Evolutionary conservation across 2,113 vertebrate species (phyloP).

Genomic region (Varanus salvator): DNA sequence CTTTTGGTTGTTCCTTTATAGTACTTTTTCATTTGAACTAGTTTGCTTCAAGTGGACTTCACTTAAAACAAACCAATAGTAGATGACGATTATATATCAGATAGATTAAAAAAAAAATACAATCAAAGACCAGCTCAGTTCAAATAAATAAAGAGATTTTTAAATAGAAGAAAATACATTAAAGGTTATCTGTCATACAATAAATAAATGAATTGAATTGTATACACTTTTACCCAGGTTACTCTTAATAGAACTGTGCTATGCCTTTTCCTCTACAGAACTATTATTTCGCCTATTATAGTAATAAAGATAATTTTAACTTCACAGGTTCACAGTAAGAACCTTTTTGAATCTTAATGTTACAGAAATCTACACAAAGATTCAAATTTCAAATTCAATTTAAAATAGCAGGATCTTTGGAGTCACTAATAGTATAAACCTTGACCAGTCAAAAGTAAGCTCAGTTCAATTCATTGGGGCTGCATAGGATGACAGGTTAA

Average conservation of each 20-base stretch:
- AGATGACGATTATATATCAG: no score
- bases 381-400: neutral
- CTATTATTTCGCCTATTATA: neutral
- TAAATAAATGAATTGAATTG: neutral
- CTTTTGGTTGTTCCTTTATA: neutral
- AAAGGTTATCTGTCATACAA: no score
- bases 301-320: neutral
- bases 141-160: no score
- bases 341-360: neutral
- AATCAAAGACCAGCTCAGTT: no score
- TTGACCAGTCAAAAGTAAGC: neutral
- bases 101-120: no score
- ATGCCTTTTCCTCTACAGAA: no score
- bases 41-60: neutral
- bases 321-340: neutral
- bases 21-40: neutral
- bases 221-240: neutral
- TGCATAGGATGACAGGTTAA: neutral
- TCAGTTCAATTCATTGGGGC: neutral
- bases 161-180: no score
- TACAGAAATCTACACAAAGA: neutral
- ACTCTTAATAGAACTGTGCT: neutral
- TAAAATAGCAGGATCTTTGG: neutral
- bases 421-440: neutral
- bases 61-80: neutral